Conservation (phyloP, 2,113 vertebrate species). For the Dicaeum eximium region DNA sequence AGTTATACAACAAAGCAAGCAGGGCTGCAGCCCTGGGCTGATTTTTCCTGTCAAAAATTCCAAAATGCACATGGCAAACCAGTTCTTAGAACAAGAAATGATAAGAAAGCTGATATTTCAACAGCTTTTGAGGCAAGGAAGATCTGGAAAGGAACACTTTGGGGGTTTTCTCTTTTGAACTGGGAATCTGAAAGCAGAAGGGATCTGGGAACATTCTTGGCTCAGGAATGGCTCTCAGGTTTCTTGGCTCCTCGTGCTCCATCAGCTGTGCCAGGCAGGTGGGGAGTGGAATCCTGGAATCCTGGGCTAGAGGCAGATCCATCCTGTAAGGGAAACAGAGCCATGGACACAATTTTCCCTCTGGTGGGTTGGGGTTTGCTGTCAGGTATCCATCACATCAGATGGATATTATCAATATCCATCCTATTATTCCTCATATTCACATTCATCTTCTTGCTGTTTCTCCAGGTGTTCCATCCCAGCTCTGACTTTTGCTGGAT, state of each 20-base stretch:
- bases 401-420: background rate
- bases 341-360: background rate
- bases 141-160: background rate
- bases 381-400: background rate
- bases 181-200: background rate
- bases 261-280: background rate
- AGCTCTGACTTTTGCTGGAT: background rate
- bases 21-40: background rate
- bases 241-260: background rate
- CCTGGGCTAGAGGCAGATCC: background rate
- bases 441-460: background rate
- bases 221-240: background rate
- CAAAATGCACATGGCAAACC: background rate
- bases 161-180: background rate
- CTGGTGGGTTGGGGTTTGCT: background rate
- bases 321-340: background rate
- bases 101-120: background rate
- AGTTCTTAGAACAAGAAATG: rapidly evolving
- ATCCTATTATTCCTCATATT: background rate
- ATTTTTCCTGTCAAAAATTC: background rate
- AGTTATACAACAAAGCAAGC: background rate
- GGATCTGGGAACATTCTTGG: background rate
- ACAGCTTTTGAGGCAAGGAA: background rate
- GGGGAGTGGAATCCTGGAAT: background rate
- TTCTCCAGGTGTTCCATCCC: background rate